A percentile compares a stretch with the other conserved stretches of the same genome.
Conservation (phyloP, 2,113 vertebrate genomes). For the Cryptotis parvus region DNA sequence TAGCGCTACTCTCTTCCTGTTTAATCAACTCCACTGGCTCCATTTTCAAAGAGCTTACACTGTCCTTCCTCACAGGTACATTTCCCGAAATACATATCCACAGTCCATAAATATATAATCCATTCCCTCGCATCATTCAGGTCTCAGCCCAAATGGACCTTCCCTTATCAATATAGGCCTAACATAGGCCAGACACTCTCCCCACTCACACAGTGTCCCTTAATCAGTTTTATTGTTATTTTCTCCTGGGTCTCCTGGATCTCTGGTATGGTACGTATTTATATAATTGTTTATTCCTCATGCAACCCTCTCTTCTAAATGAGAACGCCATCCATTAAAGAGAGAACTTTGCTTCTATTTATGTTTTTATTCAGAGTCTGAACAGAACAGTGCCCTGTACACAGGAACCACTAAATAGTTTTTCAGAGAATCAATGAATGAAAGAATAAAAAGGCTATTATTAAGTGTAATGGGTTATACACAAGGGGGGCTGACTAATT, state of each 20-base stretch:
- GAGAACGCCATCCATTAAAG: background rate
- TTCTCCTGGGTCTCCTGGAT: background rate
- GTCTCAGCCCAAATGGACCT: background rate
- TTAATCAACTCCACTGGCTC: background rate
- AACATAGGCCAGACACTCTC: background rate
- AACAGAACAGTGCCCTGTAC: too few species aligned
- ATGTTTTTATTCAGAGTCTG: background rate
- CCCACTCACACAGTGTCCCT: background rate
- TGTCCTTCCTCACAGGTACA: background rate
- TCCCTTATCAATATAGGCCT: background rate
- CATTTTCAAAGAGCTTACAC: background rate
- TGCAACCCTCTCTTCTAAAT: background rate
- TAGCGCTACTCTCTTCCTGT: background rate
- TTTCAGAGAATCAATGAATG: background rate
- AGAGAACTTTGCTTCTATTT: background rate
- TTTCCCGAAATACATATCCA: background rate
- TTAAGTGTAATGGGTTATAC: background rate
- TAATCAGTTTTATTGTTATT: background rate
- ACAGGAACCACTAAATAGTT: background rate
- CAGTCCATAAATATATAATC: too few species aligned
- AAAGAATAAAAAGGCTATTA: slow-evolving; percentile 11
- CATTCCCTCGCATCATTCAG: background rate
- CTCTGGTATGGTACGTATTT: background rate
- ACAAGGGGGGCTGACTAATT: background rate
- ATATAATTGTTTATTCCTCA: background rate